These are phyloP conservation scores for Zaprionus bogoriensis DNA, from an alignment of 2,888 invertebrate genomes.

Conservation along the genomic window DNA sequence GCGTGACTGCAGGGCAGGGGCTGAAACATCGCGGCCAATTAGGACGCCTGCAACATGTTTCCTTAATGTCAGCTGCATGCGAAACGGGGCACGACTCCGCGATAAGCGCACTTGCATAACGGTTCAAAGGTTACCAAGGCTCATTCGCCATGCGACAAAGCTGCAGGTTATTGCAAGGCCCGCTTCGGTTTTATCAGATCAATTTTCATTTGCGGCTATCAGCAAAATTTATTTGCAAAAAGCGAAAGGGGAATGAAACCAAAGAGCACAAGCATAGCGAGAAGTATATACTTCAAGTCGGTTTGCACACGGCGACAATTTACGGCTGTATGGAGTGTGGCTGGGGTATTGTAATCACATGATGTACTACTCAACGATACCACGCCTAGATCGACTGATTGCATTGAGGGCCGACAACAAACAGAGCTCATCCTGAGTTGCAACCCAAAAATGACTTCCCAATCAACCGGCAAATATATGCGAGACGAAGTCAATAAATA, in stretches of 20 bases:
- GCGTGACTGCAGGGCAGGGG: constrained; percentile 13
- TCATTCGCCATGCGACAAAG: constrained; percentile 6
- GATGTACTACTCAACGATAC: constrained; percentile 22
- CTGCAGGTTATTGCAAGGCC: constrained; percentile 17
- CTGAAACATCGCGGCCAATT: constrained; percentile 52
- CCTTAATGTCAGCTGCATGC: no score
- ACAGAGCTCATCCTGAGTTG: background rate
- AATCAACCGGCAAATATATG: background rate
- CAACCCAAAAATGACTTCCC: no score
- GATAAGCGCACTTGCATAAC: no score
- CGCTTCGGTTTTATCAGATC: constrained; percentile 20
- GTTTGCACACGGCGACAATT: constrained; percentile 36
- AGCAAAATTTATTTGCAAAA: constrained; percentile 4
- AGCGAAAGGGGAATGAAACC: background rate
- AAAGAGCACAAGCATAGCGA: constrained; percentile 1
- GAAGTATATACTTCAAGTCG: background rate
- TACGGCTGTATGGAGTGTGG: background rate
- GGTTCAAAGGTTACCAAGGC: background rate
- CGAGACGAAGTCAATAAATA: background rate
- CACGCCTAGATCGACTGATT: constrained; percentile 21
- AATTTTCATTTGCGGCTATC: constrained; percentile 53
- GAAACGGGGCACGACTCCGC: no score
- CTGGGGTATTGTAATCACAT: constrained; percentile 34
- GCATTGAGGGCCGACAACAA: background rate
- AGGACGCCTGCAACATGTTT: constrained; percentile 13